Base-by-base conservation (phyloP, 2,888 invertebrate species). In the Lasioglossum leucozonium region DNA sequence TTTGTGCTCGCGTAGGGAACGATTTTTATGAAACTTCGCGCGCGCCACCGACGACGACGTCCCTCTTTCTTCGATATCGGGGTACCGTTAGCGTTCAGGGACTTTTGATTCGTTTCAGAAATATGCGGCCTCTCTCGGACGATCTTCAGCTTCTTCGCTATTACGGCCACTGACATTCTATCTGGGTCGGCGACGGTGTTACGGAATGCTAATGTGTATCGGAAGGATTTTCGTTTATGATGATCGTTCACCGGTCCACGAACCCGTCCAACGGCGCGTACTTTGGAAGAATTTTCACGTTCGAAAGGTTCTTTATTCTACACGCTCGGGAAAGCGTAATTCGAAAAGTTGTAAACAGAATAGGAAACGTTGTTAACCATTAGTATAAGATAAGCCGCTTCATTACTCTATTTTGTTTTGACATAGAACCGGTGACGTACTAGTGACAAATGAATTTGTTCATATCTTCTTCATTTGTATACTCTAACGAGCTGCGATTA, bases 21-120 rank as follows among this genome's bases (percentile, higher is more conserved):
- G 55, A 58, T 42, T 42, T 65, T 72, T 71, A 72, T 16, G 37
- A 62, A 72, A 79, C n/a, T 58, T 79, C 26, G 58, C 37, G 30
- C n/a, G n/a, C 51, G n/a, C n/a, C n/a, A n/a, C n/a, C n/a, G n/a
- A n/a, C n/a, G n/a, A n/a, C 8, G 51, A 51, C 51, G 51, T 51
- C 51, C 6, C 22, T 79, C 51, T 69, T 62, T 37, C 42, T 51
- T 22, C 47, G 72, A 73, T 40, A 62, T 51, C 47, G 37, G 22
- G 26, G 47, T 72, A 72, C 83, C 72, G 76, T 83, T 83, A 83
- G 65, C n/a, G 55, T 76, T 79, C 67, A 58, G 82, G 67, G 40
- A 30, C 67, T 51, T 55, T 30, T 47, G 73, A 79, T 79, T 30
- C 37, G 40, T 37, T 26, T 65, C 18, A 72, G 62, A 80, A 72